phyloP scores from a whole-genome alignment of 2,797 vertebrate species.

The Rousettus madagascariensis region DNA sequence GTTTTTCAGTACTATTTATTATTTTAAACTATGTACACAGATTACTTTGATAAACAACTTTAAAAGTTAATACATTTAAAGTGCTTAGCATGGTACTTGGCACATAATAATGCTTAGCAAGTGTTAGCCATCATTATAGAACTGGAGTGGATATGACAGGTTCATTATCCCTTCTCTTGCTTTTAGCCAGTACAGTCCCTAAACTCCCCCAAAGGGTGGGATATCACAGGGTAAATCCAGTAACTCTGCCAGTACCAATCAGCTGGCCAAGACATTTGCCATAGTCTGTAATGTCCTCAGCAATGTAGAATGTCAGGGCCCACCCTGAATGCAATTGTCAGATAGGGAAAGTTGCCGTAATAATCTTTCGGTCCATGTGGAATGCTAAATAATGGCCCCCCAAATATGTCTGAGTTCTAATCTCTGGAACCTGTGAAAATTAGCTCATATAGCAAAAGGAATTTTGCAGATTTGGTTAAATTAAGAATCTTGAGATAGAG shows the following conservation, averaged over 20 bases:
- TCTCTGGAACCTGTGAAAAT: neutral
- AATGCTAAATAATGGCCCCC: neutral
- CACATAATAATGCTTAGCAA: neutral
- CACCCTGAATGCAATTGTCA: neutral
- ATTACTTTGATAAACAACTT: constrained; percentile 17
- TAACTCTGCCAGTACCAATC: neutral
- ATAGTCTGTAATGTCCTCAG: neutral
- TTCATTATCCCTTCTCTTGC: neutral
- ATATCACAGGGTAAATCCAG: neutral
- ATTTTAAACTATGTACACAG: neutral
- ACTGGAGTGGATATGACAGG: neutral
- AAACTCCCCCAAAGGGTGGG: neutral
- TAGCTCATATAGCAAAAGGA: neutral
- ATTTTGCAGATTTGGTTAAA: neutral
- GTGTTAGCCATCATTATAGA: neutral
- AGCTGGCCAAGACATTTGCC: neutral
- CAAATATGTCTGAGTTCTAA: neutral
- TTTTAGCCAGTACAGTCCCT: neutral
- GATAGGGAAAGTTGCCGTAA: neutral
- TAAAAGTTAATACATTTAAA: neutral
- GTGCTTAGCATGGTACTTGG: neutral
- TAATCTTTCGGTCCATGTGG: neutral
- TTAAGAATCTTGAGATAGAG: neutral
- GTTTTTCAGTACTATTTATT: neutral
- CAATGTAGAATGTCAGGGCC: neutral